Percentiles rank a stretch among this genome's conserved stretches.
Evolutionary conservation across 2,888 invertebrate species (phyloP).

Genomic region (Tiliacea citrago): DNA sequence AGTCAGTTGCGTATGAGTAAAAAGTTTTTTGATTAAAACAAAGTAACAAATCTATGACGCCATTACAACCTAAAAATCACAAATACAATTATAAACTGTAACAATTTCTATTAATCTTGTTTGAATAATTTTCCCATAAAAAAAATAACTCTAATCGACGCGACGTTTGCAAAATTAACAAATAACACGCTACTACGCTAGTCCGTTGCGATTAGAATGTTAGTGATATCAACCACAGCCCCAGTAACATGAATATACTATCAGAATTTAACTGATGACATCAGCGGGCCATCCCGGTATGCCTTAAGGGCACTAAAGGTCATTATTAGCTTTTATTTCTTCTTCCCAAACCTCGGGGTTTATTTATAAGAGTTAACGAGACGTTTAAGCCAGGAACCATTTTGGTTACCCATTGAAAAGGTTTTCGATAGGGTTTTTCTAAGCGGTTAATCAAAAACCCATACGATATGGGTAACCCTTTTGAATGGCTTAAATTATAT

Average conservation of each 20-base stretch:
- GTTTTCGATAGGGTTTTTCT: too few relatives aligned
- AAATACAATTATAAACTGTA: slow-evolving; percentile 1
- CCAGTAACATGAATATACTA: slow-evolving; percentile 10
- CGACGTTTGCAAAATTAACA: not conserved
- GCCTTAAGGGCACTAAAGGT: not conserved
- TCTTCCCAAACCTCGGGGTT: too few relatives aligned
- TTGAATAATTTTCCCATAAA: not conserved
- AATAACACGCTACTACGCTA: slow-evolving; percentile 13
- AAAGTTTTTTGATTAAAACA: too few relatives aligned
- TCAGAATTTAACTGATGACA: slow-evolving; percentile 15
- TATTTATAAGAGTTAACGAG: too few relatives aligned
- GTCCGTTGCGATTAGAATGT: slow-evolving; percentile 10
- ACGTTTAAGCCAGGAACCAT: too few relatives aligned
- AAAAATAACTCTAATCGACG: slow-evolving; percentile 7
- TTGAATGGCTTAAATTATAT: too few relatives aligned
- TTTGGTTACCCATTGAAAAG: too few relatives aligned
- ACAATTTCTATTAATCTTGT: not conserved
- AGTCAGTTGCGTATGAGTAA: too few relatives aligned
- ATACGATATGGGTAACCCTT: too few relatives aligned
- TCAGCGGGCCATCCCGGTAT: slow-evolving; percentile 2
- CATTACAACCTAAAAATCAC: not conserved
- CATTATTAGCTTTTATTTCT: too few relatives aligned
- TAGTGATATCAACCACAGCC: slow-evolving; percentile 16
- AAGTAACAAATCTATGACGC: not conserved
- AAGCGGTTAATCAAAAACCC: too few relatives aligned